phyloP scores from a whole-genome alignment of 2,797 vertebrate species.

The Falco berigora region DNA sequence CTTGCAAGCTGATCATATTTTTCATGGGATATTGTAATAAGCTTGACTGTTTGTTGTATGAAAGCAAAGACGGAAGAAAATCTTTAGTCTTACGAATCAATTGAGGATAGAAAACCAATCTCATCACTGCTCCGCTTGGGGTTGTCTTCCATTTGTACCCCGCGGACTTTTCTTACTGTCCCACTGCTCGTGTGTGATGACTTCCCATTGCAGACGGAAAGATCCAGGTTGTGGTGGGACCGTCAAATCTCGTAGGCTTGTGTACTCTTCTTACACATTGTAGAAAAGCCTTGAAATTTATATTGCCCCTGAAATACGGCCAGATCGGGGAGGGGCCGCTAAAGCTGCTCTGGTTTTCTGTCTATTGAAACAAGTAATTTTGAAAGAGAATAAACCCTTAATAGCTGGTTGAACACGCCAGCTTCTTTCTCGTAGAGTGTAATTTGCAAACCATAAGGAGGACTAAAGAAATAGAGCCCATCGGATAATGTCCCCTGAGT shows the following conservation, averaged over 20 bases:
- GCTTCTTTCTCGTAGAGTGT: background rate
- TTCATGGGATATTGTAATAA: background rate
- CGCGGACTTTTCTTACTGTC: background rate
- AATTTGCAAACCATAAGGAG: background rate
- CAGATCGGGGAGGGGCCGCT: background rate
- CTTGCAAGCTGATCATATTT: background rate
- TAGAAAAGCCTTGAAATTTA: background rate
- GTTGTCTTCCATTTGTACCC: background rate
- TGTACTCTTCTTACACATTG: background rate
- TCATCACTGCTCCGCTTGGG: background rate
- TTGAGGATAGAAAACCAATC: background rate
- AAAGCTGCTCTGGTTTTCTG: background rate
- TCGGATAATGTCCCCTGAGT: background rate
- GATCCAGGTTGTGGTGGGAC: background rate
- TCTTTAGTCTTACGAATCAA: background rate
- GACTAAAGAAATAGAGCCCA: background rate
- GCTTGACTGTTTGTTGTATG: background rate
- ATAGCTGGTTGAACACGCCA: background rate
- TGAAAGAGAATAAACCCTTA: background rate
- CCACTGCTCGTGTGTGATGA: fast-evolving
- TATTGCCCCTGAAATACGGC: background rate
- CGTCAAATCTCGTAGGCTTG: background rate
- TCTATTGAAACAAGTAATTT: background rate
- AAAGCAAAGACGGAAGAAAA: background rate
- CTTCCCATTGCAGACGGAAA: background rate